Percentiles rank a stretch among this genome's conserved stretches.
Conservation (phyloP, 2,888 invertebrate species). For the Standfussiana lucernea region DNA sequence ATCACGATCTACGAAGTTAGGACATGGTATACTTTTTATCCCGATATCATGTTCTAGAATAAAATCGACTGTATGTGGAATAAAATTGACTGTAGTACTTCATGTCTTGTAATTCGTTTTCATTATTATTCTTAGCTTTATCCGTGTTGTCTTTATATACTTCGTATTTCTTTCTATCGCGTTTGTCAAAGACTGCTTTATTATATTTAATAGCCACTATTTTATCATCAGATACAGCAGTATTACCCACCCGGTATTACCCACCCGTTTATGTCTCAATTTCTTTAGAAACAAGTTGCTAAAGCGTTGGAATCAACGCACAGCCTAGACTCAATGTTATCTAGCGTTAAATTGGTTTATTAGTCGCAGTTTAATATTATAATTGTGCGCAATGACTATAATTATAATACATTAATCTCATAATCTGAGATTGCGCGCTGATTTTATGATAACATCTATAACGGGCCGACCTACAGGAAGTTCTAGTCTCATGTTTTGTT, state of each 20-base stretch:
- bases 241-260: too few relatives aligned
- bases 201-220: background rate
- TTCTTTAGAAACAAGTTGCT: slow-evolving; percentile 36
- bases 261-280: slow-evolving; percentile 25
- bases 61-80: background rate
- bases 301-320: slow-evolving; percentile 19
- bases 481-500: slow-evolving; percentile 54
- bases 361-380: slow-evolving; percentile 54
- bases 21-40: background rate
- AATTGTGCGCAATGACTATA: slow-evolving; percentile 59
- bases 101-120: background rate
- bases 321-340: slow-evolving; percentile 45
- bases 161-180: background rate
- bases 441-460: slow-evolving; percentile 59
- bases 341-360: slow-evolving; percentile 52
- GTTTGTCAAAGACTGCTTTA: background rate
- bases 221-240: slow-evolving; percentile 3
- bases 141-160: background rate
- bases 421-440: slow-evolving; percentile 49
- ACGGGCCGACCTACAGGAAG: slow-evolving; percentile 50
- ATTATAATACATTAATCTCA: slow-evolving; percentile 65
- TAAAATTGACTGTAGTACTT: background rate
- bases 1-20: background rate
- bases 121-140: background rate
- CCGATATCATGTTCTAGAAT: background rate